Base-by-base conservation (phyloP, 2,113 vertebrate genomes). In the Speoplatyrhinus poulsoni region DNA sequence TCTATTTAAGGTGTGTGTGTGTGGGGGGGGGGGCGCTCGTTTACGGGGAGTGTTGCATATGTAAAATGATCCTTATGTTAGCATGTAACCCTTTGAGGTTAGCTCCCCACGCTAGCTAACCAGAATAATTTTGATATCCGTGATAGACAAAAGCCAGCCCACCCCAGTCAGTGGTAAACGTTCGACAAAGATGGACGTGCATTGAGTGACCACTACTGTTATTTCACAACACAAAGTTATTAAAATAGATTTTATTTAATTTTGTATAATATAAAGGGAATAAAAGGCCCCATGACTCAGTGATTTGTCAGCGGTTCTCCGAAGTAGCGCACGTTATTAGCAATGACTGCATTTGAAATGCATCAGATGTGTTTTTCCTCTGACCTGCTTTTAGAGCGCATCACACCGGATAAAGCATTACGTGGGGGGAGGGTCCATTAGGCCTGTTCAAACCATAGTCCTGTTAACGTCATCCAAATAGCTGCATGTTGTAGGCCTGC, bases 341-440 rank as follows among this genome's bases (percentile, higher is more conserved):
- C 52, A 59, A 12, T 53, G 64, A 63, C 52, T 53, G 36, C 26
- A 58, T 62, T 46, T 46, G 17, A 68, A 73, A 70, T 36, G 32
- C 65, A 56, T 62, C 47, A 59, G 60, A 56, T 33, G 6, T 41
- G 59, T 61, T 52, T 54, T 53, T 8, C 26, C 50, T 12, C 15
- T 57, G 64, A 73, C 62, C 56, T 72, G 65, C 15, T 68, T 82
- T 70, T 62, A 70, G 16, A 67, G 54, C 32, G 6, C 41, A 65
- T 75, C 80, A 64, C 48, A 59, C 1, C 26, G 19, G 72, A 77
- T 56, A n/a, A 70, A 77, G 80, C 9, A n/a, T 33, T 63, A 36
- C 33, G 54, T 48, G 19, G 62, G 19, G 62, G 33, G 60, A 60
- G 6, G 66, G 5, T 69, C 54, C 32, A 60, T 71, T 41, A 65